Percentiles rank a stretch among this genome's conserved stretches.
phyloP scores from a whole-genome alignment of 2,888 invertebrate species.

The Heliconius sara region DNA sequence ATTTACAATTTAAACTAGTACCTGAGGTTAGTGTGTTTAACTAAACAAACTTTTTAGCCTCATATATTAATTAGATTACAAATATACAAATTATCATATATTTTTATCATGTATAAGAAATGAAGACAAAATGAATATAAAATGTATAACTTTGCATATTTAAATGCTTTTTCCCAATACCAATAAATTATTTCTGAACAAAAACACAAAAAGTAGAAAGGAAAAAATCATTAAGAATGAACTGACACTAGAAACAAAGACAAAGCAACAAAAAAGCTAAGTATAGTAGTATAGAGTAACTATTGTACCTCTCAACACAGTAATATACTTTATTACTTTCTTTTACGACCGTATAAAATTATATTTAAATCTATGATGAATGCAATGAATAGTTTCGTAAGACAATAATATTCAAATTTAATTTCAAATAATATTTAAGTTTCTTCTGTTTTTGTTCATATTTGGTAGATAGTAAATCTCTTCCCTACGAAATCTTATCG shows the following conservation, averaged over 20 bases:
- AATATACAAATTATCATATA: too few relatives aligned
- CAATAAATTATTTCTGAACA: not conserved
- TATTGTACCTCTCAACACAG: not conserved
- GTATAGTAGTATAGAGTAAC: not conserved
- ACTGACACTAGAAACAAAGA: not conserved
- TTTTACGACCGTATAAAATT: not conserved
- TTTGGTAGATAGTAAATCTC: not conserved
- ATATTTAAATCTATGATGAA: not conserved
- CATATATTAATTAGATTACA: too few relatives aligned
- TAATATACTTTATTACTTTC: slow-evolving; percentile 3
- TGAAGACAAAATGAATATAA: not conserved
- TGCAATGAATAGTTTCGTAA: not conserved
- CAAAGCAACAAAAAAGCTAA: not conserved
- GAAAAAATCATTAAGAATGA: not conserved
- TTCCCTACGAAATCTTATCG: not conserved
- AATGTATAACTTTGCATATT: not conserved
- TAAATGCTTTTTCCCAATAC: not conserved
- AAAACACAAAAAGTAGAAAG: not conserved
- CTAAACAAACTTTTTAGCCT: too few relatives aligned
- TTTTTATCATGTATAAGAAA: too few relatives aligned
- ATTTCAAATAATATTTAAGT: too few relatives aligned
- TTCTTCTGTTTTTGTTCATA: not conserved
- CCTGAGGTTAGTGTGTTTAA: too few relatives aligned
- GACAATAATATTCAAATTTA: too few relatives aligned
- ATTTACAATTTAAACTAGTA: too few relatives aligned